These are phyloP conservation scores for Apis dorsata DNA, from an alignment of 1,140 invertebrate species.

Conservation along the genomic window DNA sequence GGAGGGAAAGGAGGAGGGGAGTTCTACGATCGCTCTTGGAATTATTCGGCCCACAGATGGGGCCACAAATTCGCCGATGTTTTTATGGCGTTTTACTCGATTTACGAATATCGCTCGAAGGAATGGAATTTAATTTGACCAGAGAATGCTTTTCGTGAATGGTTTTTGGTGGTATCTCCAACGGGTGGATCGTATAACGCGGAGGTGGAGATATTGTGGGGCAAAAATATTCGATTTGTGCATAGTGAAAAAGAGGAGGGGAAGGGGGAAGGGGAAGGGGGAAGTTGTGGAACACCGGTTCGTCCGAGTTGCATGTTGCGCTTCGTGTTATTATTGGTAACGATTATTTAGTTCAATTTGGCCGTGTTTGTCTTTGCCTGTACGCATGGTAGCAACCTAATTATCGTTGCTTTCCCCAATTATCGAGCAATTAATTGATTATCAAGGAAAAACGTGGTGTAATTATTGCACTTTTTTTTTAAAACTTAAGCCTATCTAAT, in stretches of 20 bases:
- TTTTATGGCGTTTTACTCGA: slow-evolving; percentile 10
- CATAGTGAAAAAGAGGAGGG: background rate
- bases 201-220: background rate
- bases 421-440: no score
- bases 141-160: background rate
- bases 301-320: background rate
- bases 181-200: background rate
- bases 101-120: slow-evolving; percentile 20
- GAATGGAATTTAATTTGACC: slow-evolving; percentile 19
- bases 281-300: no score
- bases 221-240: slow-evolving; percentile 8
- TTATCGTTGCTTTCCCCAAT: no score
- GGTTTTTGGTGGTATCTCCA: background rate
- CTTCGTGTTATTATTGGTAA: background rate
- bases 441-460: no score
- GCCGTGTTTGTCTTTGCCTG: background rate
- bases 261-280: accelerated
- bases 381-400: background rate
- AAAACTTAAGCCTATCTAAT: no score
- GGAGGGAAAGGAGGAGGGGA: background rate
- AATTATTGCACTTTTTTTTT: no score
- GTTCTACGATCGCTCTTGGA: slow-evolving; percentile 4
- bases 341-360: background rate
- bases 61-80: background rate
- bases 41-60: slow-evolving; percentile 1